Conservation (phyloP, 2,888 invertebrate species). For the Diachrysia chrysitis region DNA sequence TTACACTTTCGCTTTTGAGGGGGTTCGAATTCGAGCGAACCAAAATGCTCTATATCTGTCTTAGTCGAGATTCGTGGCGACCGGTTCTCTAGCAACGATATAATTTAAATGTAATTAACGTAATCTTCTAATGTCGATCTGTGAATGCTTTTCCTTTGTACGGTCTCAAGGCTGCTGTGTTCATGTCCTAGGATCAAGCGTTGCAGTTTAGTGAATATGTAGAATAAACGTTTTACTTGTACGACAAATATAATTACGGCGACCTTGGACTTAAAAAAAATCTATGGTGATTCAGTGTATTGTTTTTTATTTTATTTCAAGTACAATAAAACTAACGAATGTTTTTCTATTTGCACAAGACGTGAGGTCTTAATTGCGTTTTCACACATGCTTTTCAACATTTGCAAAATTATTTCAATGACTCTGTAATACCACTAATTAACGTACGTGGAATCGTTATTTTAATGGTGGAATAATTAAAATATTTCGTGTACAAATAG, state of each 20-base stretch:
- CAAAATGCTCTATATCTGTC: slow-evolving; percentile 82
- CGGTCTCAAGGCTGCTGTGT: slow-evolving; percentile 53
- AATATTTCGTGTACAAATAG: not conserved
- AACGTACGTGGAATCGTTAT: slow-evolving; percentile 8
- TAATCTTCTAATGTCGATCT: slow-evolving; percentile 57
- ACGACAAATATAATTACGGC: not conserved
- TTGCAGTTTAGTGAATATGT: slow-evolving; percentile 31
- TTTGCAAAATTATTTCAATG: slow-evolving; percentile 9
- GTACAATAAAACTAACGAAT: not conserved
- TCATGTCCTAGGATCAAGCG: slow-evolving; percentile 30
- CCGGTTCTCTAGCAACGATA: slow-evolving; percentile 67
- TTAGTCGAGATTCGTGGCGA: slow-evolving; percentile 63
- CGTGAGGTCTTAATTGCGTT: not conserved
- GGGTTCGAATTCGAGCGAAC: slow-evolving; percentile 75
- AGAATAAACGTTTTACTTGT: slow-evolving; percentile 7
- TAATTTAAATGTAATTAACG: slow-evolving; percentile 63
- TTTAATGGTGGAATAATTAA: not conserved
- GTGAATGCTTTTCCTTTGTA: slow-evolving; percentile 61
- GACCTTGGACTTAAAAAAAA: slow-evolving; percentile 34
- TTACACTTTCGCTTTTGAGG: slow-evolving; percentile 88
- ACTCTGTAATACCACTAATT: slow-evolving; percentile 12
- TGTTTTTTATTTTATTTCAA: not conserved
- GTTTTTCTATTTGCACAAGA: not conserved
- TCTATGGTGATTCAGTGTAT: slow-evolving; percentile 1
- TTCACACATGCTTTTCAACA: slow-evolving; percentile 12